Conservation (phyloP, 2,797 vertebrate species). For the Phataginus tricuspis region DNA sequence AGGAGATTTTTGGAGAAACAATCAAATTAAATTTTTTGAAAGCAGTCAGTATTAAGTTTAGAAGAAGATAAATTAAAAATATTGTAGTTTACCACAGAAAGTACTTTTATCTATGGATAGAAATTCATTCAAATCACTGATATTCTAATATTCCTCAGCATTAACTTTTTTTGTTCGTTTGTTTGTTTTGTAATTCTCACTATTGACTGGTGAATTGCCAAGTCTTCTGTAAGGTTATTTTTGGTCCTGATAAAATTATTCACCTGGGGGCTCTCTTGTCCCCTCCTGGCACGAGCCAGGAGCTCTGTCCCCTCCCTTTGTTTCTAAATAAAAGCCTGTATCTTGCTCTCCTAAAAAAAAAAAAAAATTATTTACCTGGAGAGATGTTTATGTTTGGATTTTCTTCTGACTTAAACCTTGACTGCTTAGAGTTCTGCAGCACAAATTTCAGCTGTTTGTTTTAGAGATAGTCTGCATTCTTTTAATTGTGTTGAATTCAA, state of each 20-base stretch:
- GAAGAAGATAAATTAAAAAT: neutral
- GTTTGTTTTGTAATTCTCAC: neutral
- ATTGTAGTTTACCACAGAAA: neutral
- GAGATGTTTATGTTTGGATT: neutral
- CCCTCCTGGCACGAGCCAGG: no score
- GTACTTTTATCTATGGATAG: neutral
- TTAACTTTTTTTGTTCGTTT: neutral
- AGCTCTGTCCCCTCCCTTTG: no score
- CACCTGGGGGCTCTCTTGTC: no score
- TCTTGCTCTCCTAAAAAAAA: no score
- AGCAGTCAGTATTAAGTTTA: neutral
- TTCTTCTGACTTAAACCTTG: neutral
- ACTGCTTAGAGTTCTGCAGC: neutral
- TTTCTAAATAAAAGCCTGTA: no score
- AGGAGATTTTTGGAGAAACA: neutral
- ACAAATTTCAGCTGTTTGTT: neutral
- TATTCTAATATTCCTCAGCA: neutral
- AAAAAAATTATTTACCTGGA: neutral
- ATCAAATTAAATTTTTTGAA: neutral
- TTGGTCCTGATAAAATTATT: neutral
- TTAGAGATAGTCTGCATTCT: neutral
- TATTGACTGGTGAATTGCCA: neutral
- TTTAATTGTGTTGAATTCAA: neutral
- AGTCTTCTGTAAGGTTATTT: neutral
- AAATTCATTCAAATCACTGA: neutral